Percentiles rank a stretch among this genome's conserved stretches.
Evolutionary conservation across 1,140 invertebrate genomes (phyloP).

Genomic region (Philotrypesis tridentata): DNA sequence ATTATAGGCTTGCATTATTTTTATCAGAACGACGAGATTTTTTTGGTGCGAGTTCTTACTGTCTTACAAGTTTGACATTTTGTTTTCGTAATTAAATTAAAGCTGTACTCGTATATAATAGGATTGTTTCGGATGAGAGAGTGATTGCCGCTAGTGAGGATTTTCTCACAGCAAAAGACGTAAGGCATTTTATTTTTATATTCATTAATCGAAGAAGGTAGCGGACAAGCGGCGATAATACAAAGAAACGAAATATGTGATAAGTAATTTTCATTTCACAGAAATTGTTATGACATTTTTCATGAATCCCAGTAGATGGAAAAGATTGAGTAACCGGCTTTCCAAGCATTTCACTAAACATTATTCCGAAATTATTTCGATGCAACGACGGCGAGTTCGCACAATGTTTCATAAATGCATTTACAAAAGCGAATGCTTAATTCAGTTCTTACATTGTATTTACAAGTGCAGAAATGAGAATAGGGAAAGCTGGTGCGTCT

Average conservation of each 20-base stretch:
- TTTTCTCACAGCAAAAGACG: background rate
- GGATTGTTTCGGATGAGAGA: no score
- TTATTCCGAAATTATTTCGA: background rate
- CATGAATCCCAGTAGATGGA: background rate
- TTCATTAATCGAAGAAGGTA: conserved; percentile 12
- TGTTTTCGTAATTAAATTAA: no score
- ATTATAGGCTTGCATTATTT: background rate
- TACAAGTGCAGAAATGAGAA: background rate
- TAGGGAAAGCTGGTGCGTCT: background rate
- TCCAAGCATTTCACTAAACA: background rate
- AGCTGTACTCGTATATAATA: no score
- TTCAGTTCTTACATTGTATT: no score
- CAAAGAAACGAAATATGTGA: conserved; percentile 6
- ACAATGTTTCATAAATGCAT: background rate
- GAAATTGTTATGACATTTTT: background rate
- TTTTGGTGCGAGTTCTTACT: no score
- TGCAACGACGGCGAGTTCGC: background rate
- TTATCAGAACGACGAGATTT: no score
- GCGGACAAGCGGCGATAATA: background rate
- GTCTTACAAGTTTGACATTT: no score
- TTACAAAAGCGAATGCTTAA: background rate
- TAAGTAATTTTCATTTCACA: conserved; percentile 4
- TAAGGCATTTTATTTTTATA: conserved; percentile 32
- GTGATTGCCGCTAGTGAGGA: no score
- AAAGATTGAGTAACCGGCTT: background rate